Evolutionary conservation across 2,797 vertebrate species (phyloP).

Genomic region (Gobionotothen gibberifrons): DNA sequence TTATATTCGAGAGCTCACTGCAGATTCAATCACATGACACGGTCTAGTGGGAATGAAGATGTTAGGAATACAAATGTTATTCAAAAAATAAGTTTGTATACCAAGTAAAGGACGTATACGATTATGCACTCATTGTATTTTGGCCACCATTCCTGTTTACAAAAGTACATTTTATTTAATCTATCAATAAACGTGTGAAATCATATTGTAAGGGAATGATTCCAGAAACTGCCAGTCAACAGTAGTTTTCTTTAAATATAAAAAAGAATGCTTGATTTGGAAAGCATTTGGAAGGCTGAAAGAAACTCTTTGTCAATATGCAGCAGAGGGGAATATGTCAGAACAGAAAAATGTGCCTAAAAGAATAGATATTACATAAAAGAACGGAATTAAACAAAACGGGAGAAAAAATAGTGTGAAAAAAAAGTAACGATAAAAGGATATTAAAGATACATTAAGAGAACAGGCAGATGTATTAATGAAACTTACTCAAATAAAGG

Average conservation of each 20-base stretch:
- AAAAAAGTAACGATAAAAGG: not conserved
- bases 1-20: not conserved
- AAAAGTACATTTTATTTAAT: not conserved
- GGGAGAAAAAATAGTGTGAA: not conserved
- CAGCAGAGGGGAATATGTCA: not conserved
- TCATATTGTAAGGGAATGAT: not conserved
- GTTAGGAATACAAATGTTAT: not conserved
- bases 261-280: not conserved
- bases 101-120: not conserved
- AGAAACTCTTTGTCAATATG: not conserved
- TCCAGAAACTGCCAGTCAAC: not conserved
- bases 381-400: not conserved
- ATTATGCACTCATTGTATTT: not conserved
- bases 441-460: not conserved
- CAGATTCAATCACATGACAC: conserved; percentile 1
- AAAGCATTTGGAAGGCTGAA: not conserved
- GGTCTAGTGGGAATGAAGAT: not conserved
- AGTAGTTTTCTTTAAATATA: not conserved
- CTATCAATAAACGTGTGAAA: not conserved
- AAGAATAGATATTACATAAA: not conserved
- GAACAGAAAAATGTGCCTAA: not conserved
- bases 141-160: no score
- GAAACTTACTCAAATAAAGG: not conserved
- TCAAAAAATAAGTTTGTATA: not conserved
- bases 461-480: not conserved